Percentiles rank a stretch among this genome's conserved stretches.
phyloP scores from a whole-genome alignment of 1,140 invertebrate species.

The Calycopis cecrops region DNA sequence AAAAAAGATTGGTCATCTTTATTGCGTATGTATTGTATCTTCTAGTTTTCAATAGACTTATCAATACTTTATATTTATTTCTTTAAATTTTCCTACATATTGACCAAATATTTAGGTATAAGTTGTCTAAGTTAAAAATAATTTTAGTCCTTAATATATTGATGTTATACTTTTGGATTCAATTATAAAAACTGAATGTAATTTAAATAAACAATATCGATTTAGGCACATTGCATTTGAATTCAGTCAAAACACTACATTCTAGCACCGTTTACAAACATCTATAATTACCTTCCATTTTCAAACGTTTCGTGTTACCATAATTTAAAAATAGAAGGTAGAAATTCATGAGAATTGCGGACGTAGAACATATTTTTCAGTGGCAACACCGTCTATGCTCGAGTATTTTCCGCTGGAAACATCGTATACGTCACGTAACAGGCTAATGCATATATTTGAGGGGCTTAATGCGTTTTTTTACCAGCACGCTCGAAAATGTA shows the following conservation, averaged over 20 bases:
- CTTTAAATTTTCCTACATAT: too few species aligned
- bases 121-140: too few species aligned
- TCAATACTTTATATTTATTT: too few species aligned
- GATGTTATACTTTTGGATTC: too few species aligned
- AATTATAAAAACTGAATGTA: too few species aligned
- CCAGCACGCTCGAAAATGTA: constrained; percentile 12
- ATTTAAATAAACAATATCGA: too few species aligned
- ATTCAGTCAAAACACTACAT: constrained; percentile 4
- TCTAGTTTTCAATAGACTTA: too few species aligned
- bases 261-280: constrained; percentile 4
- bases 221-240: not conserved
- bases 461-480: constrained; percentile 33
- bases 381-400: constrained; percentile 1
- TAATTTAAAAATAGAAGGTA: constrained; percentile 24
- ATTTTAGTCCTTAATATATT: too few species aligned
- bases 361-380: constrained; percentile 45
- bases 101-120: too few species aligned
- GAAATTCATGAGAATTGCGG: constrained; percentile 54
- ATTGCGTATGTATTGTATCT: too few species aligned
- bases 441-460: constrained; percentile 45
- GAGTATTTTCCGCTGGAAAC: constrained; percentile 32
- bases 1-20: not conserved
- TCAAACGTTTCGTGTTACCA: constrained; percentile 24
- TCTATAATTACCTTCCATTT: constrained; percentile 11
- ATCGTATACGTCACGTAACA: constrained; percentile 50